Conservation (phyloP, 2,113 vertebrate species). For the Dipodomys ordii region DNA sequence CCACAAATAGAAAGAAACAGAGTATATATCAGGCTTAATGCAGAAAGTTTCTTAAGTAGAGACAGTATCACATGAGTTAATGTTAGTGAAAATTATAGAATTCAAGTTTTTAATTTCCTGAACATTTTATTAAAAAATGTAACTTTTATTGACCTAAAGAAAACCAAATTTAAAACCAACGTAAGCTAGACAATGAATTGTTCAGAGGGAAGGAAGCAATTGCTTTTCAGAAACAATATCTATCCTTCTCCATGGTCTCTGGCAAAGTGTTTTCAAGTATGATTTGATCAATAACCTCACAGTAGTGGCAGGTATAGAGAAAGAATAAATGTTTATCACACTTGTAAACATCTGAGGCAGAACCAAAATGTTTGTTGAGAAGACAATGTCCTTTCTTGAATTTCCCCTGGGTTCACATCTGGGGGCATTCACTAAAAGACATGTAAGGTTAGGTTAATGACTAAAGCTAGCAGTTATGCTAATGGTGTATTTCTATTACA, state of each 20-base stretch:
- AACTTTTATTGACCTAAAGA: not conserved
- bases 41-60: constrained; percentile 33
- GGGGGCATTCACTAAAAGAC: not conserved
- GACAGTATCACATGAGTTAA: not conserved
- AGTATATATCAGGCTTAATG: not conserved
- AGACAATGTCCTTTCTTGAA: constrained; percentile 63
- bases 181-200: constrained; percentile 66
- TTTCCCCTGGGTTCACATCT: constrained; percentile 47
- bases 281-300: constrained; percentile 81
- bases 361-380: constrained; percentile 65
- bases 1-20: constrained; percentile 3
- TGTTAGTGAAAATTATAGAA: constrained; percentile 18
- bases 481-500: not conserved
- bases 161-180: constrained; percentile 62
- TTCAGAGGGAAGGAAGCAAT: constrained; percentile 75
- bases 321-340: constrained; percentile 81
- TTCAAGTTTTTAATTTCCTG: constrained; percentile 51
- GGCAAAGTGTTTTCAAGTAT: constrained; percentile 72
- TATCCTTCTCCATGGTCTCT: constrained; percentile 65
- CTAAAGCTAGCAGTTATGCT: constrained; percentile 29
- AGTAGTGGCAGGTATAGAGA: constrained; percentile 76
- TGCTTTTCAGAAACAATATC: constrained; percentile 75
- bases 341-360: constrained; percentile 77
- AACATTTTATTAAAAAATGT: constrained; percentile 17
- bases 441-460: constrained; percentile 10